Evolutionary conservation across 2,113 vertebrate species (phyloP).

Genomic region (Geothlypis trichas): DNA sequence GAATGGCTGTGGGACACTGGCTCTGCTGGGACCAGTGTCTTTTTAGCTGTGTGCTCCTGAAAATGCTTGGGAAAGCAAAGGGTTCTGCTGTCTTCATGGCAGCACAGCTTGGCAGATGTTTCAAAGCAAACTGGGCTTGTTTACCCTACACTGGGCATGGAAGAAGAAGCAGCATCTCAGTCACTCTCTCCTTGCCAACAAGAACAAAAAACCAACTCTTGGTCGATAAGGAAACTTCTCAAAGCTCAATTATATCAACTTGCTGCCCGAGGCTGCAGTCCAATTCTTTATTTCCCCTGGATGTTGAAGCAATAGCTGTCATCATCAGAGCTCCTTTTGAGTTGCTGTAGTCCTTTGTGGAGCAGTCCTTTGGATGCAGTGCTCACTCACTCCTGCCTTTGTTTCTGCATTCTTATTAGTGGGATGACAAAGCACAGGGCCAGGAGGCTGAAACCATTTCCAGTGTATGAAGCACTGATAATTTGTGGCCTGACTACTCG

Average conservation of each 20-base stretch:
- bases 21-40: no score
- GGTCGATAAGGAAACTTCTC: neutral
- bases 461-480: neutral
- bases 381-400: neutral
- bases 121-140: neutral
- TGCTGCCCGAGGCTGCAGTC: neutral
- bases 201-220: neutral
- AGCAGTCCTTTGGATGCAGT: neutral
- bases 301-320: neutral
- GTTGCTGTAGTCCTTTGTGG: rapidly evolving
- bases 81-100: neutral
- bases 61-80: neutral
- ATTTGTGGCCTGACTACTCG: neutral
- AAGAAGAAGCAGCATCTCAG: neutral
- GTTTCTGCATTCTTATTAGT: neutral
- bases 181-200: neutral
- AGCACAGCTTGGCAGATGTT: neutral
- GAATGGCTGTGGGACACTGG: rapidly evolving
- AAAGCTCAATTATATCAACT: neutral
- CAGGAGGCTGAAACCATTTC: neutral
- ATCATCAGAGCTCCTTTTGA: neutral
- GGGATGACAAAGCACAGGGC: neutral
- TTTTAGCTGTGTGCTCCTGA: neutral
- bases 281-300: neutral
- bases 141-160: neutral